Percentiles rank a stretch among this genome's conserved stretches.
These are phyloP conservation scores for Gephyroberyx darwinii DNA, from an alignment of 2,797 vertebrate species.

Conservation along the genomic window DNA sequence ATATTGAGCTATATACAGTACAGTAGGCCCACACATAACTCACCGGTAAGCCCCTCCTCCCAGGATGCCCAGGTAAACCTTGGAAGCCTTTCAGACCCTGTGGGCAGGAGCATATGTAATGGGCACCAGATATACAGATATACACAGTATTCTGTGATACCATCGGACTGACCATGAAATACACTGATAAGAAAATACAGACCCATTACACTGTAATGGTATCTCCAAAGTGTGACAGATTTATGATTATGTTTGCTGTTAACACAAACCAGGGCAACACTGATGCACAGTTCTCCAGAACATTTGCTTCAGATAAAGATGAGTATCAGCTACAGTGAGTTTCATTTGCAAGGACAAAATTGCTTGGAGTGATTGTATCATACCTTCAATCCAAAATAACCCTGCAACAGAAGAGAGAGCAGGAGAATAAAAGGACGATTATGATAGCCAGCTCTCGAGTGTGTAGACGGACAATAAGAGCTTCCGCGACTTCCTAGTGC, in stretches of 20 bases:
- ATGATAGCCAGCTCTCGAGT: slow-evolving; percentile 15
- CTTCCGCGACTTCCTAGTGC: slow-evolving; percentile 10
- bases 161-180: slow-evolving; percentile 4
- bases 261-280: slow-evolving; percentile 1
- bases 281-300: not conserved
- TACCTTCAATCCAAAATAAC: slow-evolving; percentile 87
- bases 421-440: slow-evolving; percentile 48
- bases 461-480: slow-evolving; percentile 23
- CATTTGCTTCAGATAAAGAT: slow-evolving; percentile 22
- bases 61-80: slow-evolving; percentile 82
- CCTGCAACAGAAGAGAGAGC: slow-evolving; percentile 75
- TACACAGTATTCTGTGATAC: not conserved
- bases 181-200: slow-evolving; percentile 17
- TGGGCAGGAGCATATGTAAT: slow-evolving; percentile 22
- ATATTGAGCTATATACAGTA: not conserved
- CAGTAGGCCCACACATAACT: slow-evolving; percentile 33
- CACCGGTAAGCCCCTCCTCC: slow-evolving; percentile 82
- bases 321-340: slow-evolving; percentile 12
- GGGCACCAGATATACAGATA: slow-evolving; percentile 15
- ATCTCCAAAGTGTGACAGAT: slow-evolving; percentile 22
- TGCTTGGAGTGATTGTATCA: slow-evolving; percentile 42
- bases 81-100: slow-evolving; percentile 90
- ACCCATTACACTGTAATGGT: slow-evolving; percentile 5
- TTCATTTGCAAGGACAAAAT: slow-evolving; percentile 21
- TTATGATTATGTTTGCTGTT: slow-evolving; percentile 27